Evolutionary conservation across 2,888 invertebrate genomes (phyloP).

Genomic region (Pachydiplax longipennis): DNA sequence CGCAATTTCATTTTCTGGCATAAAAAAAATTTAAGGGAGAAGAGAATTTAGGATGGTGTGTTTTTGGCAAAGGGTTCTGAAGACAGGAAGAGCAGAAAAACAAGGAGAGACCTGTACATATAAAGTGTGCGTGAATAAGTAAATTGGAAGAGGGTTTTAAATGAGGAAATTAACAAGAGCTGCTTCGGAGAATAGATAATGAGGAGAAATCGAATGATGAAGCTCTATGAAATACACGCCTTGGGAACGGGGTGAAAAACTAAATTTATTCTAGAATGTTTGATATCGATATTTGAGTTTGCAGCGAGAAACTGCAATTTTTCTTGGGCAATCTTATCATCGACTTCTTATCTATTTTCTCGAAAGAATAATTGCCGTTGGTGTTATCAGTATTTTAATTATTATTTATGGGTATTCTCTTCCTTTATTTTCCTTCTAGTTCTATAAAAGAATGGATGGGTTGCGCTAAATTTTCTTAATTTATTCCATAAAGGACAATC

Average conservation of each 20-base stretch:
- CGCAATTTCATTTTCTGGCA: slow-evolving; percentile 8
- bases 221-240: not conserved
- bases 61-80: not conserved
- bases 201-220: not conserved
- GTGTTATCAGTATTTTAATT: too few relatives aligned
- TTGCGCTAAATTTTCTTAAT: too few relatives aligned
- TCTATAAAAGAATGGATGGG: too few relatives aligned
- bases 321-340: too few relatives aligned
- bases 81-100: not conserved
- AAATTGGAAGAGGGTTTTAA: not conserved
- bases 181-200: not conserved
- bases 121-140: not conserved
- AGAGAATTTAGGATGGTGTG: not conserved
- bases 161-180: not conserved
- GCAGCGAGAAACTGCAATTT: too few relatives aligned
- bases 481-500: too few relatives aligned
- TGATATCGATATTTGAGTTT: not conserved
- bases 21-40: not conserved
- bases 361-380: too few relatives aligned
- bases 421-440: too few relatives aligned
- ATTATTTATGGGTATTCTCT: too few relatives aligned
- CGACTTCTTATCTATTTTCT: too few relatives aligned
- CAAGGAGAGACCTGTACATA: not conserved
- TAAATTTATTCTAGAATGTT: not conserved
- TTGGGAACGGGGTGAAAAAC: not conserved